Conservation (phyloP, 2,113 vertebrate species). For the Hippocampus barbouri region DNA sequence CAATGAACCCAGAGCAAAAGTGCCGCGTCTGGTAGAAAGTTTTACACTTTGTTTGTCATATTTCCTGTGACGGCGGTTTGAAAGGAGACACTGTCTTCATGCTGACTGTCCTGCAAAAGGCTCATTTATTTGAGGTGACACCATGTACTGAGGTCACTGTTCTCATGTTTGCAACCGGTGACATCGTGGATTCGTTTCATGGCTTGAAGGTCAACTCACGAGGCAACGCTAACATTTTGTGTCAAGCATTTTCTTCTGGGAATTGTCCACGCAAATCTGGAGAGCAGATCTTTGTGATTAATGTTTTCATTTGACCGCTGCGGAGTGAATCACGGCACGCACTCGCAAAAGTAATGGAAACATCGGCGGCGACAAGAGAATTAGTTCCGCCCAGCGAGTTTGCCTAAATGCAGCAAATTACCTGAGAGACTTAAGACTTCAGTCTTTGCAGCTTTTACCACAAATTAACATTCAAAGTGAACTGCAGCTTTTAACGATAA, state of each 20-base stretch:
- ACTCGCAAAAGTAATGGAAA: conserved; percentile 1
- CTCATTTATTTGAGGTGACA: conserved; percentile 26
- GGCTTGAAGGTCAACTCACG: neutral
- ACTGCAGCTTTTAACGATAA: neutral
- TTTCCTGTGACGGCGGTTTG: conserved; percentile 37
- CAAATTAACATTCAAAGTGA: conserved; percentile 19
- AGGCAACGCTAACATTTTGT: neutral
- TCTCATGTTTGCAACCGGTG: conserved; percentile 19
- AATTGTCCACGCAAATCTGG: conserved; percentile 12
- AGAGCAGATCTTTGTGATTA: conserved; percentile 36
- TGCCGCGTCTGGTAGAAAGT: conserved; percentile 87
- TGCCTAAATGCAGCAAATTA: conserved; percentile 59
- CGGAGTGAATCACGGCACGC: neutral
- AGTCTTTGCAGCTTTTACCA: conserved; percentile 42
- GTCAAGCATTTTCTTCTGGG: neutral
- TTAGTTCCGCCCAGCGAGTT: conserved; percentile 58
- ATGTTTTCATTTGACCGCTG: conserved; percentile 33
- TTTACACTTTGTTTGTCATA: conserved; percentile 6
- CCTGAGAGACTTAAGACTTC: conserved; percentile 73
- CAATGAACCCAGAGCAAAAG: conserved; percentile 83
- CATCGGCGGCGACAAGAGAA: conserved; percentile 14
- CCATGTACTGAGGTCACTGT: conserved; percentile 7
- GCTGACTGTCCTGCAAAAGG: conserved; percentile 26
- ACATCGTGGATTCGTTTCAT: conserved; percentile 15
- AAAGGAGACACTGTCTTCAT: conserved; percentile 16